These are phyloP conservation scores for Andrena fulva DNA, from an alignment of 2,888 invertebrate species.

Conservation along the genomic window DNA sequence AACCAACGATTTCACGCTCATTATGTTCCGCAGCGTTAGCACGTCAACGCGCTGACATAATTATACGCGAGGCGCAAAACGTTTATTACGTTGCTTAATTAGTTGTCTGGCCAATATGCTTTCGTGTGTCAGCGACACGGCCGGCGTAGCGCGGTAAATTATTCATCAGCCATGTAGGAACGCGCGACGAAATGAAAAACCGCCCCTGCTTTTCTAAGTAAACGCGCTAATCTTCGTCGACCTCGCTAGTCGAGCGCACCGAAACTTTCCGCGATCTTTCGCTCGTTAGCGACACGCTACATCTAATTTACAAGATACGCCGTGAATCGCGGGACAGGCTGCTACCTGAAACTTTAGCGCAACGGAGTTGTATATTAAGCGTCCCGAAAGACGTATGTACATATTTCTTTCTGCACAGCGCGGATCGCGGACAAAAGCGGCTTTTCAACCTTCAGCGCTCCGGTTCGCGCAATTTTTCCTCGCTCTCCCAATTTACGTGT, in stretches of 20 bases:
- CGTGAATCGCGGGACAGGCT: constrained; percentile 53
- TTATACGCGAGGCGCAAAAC: constrained; percentile 49
- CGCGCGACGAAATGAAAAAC: constrained; percentile 32
- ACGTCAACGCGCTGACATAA: constrained; percentile 45
- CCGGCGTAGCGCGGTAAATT: constrained; percentile 33
- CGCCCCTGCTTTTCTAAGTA: constrained; percentile 25
- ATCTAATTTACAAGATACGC: constrained; percentile 58
- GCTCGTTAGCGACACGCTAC: constrained; percentile 47
- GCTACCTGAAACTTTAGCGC: constrained; percentile 45
- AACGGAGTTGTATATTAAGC: constrained; percentile 30
- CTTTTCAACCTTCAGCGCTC: not conserved
- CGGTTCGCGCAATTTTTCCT: not conserved
- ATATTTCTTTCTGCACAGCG: constrained; percentile 6
- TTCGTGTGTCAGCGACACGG: constrained; percentile 48
- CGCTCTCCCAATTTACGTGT: not conserved
- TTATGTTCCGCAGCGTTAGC: constrained; percentile 38
- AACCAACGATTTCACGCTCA: constrained; percentile 50
- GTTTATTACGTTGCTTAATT: constrained; percentile 58
- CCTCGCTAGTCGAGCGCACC: not conserved
- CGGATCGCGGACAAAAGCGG: not conserved
- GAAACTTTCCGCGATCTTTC: constrained; percentile 56
- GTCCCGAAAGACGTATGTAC: constrained; percentile 23
- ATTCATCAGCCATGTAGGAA: constrained; percentile 37
- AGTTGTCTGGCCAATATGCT: constrained; percentile 51
- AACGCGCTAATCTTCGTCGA: constrained; percentile 22